Percentiles rank a stretch among this genome's conserved stretches.
These are phyloP conservation scores for Pseudococcus viburni DNA, from an alignment of 2,888 invertebrate species.

Conservation along the genomic window DNA sequence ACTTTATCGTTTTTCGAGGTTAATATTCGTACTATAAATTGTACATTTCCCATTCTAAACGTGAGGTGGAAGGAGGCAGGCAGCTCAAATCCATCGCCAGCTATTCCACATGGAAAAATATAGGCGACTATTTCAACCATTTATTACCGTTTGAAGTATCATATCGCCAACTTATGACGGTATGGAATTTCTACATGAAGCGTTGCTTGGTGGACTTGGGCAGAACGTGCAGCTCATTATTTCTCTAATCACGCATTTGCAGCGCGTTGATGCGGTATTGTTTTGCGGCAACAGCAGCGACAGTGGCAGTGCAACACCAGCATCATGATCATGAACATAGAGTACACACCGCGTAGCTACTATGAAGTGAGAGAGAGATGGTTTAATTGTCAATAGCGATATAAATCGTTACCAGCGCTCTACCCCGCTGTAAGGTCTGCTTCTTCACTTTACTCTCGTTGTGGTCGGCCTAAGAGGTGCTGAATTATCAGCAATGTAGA, in stretches of 20 bases:
- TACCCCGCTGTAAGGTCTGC: background rate
- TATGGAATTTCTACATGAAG: too few relatives aligned
- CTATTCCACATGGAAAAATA: too few relatives aligned
- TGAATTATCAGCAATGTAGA: background rate
- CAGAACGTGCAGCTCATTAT: constrained; percentile 1
- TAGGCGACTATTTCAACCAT: too few relatives aligned
- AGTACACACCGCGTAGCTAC: background rate
- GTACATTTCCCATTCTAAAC: too few relatives aligned
- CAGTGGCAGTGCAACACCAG: background rate
- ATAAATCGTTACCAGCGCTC: background rate
- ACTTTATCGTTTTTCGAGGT: too few relatives aligned
- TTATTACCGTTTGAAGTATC: too few relatives aligned
- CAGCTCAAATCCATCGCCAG: too few relatives aligned
- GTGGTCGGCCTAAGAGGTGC: background rate
- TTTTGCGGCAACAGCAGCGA: background rate
- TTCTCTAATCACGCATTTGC: background rate
- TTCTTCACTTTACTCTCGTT: background rate
- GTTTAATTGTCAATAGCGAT: constrained; percentile 1
- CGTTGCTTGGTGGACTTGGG: background rate
- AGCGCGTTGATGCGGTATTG: background rate
- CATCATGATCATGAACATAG: background rate
- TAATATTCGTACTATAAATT: too few relatives aligned
- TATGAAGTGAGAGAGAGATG: background rate
- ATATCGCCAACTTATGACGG: too few relatives aligned
- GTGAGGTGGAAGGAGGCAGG: too few relatives aligned